phyloP scores from a whole-genome alignment of 53 echinoderm and acorn worm genomes.

The Temnopleurus reevesii region DNA sequence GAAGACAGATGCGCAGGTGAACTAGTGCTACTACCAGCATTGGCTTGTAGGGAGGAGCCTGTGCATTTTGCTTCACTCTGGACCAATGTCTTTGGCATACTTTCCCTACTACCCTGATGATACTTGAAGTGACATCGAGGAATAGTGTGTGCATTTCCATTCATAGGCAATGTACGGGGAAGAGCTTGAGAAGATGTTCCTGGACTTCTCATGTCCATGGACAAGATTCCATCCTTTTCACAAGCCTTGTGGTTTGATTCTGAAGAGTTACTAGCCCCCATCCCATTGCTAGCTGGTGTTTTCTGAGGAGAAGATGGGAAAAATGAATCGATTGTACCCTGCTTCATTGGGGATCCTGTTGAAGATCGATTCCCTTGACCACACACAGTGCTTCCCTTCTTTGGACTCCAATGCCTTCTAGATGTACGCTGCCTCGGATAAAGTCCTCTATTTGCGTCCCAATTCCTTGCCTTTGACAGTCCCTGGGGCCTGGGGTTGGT shows the following conservation, averaged over 20 bases:
- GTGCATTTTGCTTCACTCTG: not conserved
- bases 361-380: not conserved
- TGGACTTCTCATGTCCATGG: not conserved
- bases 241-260: not conserved
- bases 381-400: not conserved
- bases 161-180: not conserved
- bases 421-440: conserved; percentile 56
- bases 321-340: conserved; percentile 4
- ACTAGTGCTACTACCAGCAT: not conserved
- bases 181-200: not conserved
- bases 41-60: not conserved
- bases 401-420: not conserved
- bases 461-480: conserved; percentile 42
- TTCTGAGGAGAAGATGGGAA: conserved; percentile 50
- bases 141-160: not conserved
- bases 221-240: not conserved
- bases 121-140: not conserved
- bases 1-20: not conserved
- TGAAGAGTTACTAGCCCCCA: no score
- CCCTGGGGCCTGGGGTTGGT: conserved; percentile 67
- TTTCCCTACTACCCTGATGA: not conserved
- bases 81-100: not conserved
- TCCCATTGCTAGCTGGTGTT: not conserved
- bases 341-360: conserved; percentile 36
- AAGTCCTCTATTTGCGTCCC: conserved; percentile 68